These are phyloP conservation scores for Brenthis hecate DNA, from an alignment of 2,888 invertebrate genomes.

Conservation along the genomic window DNA sequence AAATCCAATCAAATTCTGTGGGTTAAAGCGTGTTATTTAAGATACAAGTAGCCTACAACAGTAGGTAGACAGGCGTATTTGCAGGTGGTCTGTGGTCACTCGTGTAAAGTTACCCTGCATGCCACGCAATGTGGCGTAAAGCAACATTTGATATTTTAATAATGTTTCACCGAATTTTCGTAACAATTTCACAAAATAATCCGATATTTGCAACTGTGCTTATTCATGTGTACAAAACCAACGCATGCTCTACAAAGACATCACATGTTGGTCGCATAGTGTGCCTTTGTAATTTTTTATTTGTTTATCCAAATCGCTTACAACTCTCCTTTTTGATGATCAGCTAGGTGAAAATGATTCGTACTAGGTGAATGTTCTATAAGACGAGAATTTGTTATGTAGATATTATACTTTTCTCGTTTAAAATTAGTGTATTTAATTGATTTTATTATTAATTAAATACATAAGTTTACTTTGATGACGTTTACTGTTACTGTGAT, in stretches of 20 bases:
- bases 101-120: conserved; percentile 22
- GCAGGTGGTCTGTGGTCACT: conserved; percentile 35
- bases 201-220: conserved; percentile 11
- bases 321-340: no score
- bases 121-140: conserved; percentile 2
- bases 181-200: conserved; percentile 25
- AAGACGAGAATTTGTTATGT: no score
- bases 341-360: no score
- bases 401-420: no score
- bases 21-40: conserved; percentile 1
- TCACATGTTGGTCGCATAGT: background rate
- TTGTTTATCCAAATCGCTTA: no score
- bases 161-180: conserved; percentile 25
- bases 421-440: no score
- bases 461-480: no score
- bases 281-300: no score
- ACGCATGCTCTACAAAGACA: conserved; percentile 1
- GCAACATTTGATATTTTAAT: conserved; percentile 25
- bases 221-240: conserved; percentile 19
- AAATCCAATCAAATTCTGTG: no score
- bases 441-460: no score
- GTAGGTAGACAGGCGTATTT: conserved; percentile 11
- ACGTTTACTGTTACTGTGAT: no score
- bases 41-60: conserved; percentile 3
- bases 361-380: no score